A percentile compares a stretch with the other conserved stretches of the same genome.
phyloP scores from a whole-genome alignment of 2,113 vertebrate species.

The Dasyprocta punctata region DNA sequence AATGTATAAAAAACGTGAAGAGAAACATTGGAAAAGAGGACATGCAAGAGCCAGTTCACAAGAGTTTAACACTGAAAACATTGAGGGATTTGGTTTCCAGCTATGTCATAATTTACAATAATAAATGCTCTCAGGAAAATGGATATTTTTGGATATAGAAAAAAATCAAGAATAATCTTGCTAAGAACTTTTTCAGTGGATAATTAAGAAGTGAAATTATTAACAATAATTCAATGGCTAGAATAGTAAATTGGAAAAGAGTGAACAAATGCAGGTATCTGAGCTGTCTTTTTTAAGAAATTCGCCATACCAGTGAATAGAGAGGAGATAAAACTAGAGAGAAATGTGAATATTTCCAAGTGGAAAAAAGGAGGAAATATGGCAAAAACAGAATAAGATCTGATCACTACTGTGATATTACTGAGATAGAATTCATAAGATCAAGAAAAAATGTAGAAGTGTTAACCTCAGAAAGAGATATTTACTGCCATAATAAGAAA shows the following conservation, averaged over 20 bases:
- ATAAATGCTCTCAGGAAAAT: background rate
- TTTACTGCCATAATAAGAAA: background rate
- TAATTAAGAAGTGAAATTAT: background rate
- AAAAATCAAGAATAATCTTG: background rate
- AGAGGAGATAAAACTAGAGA: background rate
- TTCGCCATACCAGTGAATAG: background rate
- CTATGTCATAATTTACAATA: background rate
- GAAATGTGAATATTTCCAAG: background rate
- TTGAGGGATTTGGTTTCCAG: background rate
- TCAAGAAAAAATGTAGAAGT: background rate
- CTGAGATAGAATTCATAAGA: background rate
- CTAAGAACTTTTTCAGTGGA: background rate
- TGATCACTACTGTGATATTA: background rate
- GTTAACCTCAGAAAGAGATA: background rate
- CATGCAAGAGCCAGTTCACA: background rate
- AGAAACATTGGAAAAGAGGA: background rate
- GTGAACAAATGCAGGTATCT: background rate
- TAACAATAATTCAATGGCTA: background rate
- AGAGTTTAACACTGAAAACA: background rate
- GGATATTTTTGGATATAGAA: background rate
- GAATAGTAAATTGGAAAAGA: background rate
- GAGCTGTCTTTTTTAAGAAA: background rate
- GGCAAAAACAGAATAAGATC: fast-evolving
- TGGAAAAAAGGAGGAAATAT: background rate
- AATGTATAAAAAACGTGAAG: background rate